Evolutionary conservation across 1,140 invertebrate genomes (phyloP).

Genomic region (Copidosoma floridanum): DNA sequence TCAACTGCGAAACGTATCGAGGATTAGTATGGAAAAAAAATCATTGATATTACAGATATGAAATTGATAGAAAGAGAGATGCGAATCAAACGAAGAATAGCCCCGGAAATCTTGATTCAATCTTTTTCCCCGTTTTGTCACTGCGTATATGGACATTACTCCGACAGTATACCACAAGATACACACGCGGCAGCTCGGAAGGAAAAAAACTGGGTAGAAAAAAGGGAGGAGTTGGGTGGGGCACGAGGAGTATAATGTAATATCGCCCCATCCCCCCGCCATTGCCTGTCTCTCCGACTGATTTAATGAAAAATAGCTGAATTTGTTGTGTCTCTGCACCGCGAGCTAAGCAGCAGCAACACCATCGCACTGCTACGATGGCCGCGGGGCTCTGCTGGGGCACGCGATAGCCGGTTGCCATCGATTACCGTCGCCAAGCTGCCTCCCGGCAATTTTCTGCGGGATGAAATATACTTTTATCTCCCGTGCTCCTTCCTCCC

Average conservation of each 20-base stretch:
- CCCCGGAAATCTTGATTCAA: not conserved
- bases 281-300: slow-evolving; percentile 1
- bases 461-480: slow-evolving; percentile 17
- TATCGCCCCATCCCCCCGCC: slow-evolving; percentile 34
- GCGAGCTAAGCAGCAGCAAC: slow-evolving; percentile 4
- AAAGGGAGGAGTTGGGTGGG: slow-evolving; percentile 12
- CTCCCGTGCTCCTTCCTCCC: not conserved
- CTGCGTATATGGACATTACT: too few species aligned
- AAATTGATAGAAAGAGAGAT: not conserved
- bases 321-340: slow-evolving; percentile 44
- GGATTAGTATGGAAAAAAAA: too few species aligned
- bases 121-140: slow-evolving; percentile 12
- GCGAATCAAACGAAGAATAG: not conserved
- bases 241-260: slow-evolving; percentile 41
- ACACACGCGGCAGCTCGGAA: too few species aligned
- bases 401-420: slow-evolving; percentile 21
- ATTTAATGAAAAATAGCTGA: slow-evolving; percentile 51
- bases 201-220: too few species aligned
- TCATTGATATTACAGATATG: too few species aligned
- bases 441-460: slow-evolving; percentile 25
- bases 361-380: slow-evolving; percentile 1
- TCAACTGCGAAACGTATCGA: too few species aligned
- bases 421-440: slow-evolving; percentile 25
- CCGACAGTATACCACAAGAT: too few species aligned
- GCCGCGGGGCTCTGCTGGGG: slow-evolving; percentile 10